phyloP scores from a whole-genome alignment of 2,888 invertebrate genomes.

The Mimumesa dahlbomi region DNA sequence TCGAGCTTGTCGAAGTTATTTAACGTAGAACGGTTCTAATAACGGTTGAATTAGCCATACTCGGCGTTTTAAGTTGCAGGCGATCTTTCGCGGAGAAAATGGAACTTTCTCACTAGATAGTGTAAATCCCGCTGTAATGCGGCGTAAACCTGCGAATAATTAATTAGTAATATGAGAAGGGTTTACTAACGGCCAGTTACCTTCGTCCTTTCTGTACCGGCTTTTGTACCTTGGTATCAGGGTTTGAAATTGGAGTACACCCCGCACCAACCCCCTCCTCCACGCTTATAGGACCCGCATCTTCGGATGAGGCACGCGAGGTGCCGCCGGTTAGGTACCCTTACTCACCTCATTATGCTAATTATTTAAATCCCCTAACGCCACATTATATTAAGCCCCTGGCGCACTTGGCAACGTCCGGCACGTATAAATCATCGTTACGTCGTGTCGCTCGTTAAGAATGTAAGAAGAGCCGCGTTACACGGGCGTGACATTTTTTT shows the following conservation, averaged over 20 bases:
- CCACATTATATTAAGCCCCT: constrained; percentile 62
- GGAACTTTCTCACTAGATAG: constrained; percentile 11
- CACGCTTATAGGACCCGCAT: constrained; percentile 1
- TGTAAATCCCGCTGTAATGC: constrained; percentile 68
- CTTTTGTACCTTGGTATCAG: constrained; percentile 54
- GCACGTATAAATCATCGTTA: constrained; percentile 56
- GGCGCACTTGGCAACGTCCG: constrained; percentile 40
- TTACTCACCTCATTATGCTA: constrained; percentile 77
- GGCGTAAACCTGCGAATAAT: constrained; percentile 75
- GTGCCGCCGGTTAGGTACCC: constrained; percentile 51
- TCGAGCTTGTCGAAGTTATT: too few species aligned
- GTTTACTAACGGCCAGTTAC: constrained; percentile 70
- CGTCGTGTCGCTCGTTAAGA: constrained; percentile 50
- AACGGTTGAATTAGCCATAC: too few species aligned
- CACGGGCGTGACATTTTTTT: background rate
- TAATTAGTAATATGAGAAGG: constrained; percentile 78
- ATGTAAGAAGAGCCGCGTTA: constrained; percentile 29
- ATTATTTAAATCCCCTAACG: constrained; percentile 74
- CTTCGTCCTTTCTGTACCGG: constrained; percentile 65
- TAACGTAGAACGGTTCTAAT: too few species aligned
- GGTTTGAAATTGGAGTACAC: constrained; percentile 75
- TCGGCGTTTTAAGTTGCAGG: too few species aligned
- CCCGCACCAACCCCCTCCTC: constrained; percentile 22
- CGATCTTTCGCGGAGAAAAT: constrained; percentile 6
- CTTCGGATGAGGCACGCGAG: constrained; percentile 55